These are phyloP conservation scores for Cygnus olor DNA, from an alignment of 2,797 vertebrate genomes.

Conservation along the genomic window DNA sequence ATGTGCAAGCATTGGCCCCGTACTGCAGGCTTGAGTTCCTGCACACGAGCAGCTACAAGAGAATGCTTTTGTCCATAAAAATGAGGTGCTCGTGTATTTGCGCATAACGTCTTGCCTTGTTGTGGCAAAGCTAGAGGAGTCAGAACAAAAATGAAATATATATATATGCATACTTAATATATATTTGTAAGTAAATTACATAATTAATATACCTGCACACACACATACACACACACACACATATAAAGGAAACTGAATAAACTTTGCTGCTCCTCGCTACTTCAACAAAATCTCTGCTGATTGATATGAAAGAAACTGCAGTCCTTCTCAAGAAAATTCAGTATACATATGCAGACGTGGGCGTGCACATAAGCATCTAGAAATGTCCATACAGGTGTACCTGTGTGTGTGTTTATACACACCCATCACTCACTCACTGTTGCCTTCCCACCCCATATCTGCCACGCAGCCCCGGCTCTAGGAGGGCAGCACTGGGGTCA, in stretches of 20 bases:
- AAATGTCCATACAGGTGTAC: accelerated
- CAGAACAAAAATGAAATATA: neutral
- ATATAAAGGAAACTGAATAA: neutral
- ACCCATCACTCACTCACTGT: accelerated
- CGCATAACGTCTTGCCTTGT: neutral
- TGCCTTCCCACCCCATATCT: neutral
- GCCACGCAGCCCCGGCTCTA: neutral
- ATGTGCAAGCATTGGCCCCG: neutral
- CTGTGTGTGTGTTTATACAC: neutral
- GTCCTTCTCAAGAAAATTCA: neutral
- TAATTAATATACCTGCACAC: too few species aligned
- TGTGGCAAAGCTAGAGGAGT: accelerated
- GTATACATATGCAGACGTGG: accelerated
- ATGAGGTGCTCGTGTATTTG: accelerated
- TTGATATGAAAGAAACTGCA: accelerated
- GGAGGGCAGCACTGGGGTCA: neutral
- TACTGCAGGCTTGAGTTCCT: accelerated
- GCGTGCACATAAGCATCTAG: neutral
- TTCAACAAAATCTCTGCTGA: neutral
- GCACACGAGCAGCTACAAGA: neutral
- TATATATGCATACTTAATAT: neutral
- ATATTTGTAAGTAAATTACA: neutral
- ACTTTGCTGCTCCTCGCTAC: neutral
- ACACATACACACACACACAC: too few species aligned
- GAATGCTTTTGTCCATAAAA: accelerated